Base-by-base conservation (phyloP, 2,113 vertebrate genomes). In the Oxygymnocypris stewartii region DNA sequence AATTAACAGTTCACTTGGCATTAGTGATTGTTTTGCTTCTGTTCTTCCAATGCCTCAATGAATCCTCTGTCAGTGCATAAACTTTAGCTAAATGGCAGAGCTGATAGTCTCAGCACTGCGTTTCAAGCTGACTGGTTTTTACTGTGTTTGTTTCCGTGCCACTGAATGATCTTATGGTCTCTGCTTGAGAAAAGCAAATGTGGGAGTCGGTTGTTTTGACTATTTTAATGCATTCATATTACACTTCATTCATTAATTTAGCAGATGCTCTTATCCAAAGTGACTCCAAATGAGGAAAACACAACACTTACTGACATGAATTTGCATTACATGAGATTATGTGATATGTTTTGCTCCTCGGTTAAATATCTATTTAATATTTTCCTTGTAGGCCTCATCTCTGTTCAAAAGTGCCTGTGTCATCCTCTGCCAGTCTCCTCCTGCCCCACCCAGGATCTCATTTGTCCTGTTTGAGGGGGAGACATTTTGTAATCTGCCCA, bases 21-120 rank as follows among this genome's bases (percentile, higher is more conserved):
- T 31, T 25, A 57, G 54, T 28, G 65, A 63, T 59, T 44, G 12
- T 71, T 59, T 75, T 75, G 67, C 31, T 69, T 78, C 59, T n/a
- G 40, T 71, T 59, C 12, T 57, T 7, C 42, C 42, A 12, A 35
- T 87, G 75, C n/a, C 25, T 49, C 28, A 67, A 0, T 78, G 40
- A 49, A 49, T n/a, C 25, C 37, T 57, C 16, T 59, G 28, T 84
- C 16, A 61, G 2, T 23, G 44, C n/a, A 35, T 85, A 71, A 85
- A 71, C 61, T 77, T 88, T 86, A n/a, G 42, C 59, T 77, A 77
- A 87, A 87, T 81, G 74, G 23, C 49, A 88, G 82, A 79, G 16
- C 40, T 74, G 74, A 25, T 63, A 25, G 7, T 51, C n/a, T 86
- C 85, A 42, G 71, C 71, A 77, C 51, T 85, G 28, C 3, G 40